A percentile compares a stretch with the other conserved stretches of the same genome.
These are phyloP conservation scores for Athene noctua DNA, from an alignment of 2,113 vertebrate genomes.

Conservation along the genomic window DNA sequence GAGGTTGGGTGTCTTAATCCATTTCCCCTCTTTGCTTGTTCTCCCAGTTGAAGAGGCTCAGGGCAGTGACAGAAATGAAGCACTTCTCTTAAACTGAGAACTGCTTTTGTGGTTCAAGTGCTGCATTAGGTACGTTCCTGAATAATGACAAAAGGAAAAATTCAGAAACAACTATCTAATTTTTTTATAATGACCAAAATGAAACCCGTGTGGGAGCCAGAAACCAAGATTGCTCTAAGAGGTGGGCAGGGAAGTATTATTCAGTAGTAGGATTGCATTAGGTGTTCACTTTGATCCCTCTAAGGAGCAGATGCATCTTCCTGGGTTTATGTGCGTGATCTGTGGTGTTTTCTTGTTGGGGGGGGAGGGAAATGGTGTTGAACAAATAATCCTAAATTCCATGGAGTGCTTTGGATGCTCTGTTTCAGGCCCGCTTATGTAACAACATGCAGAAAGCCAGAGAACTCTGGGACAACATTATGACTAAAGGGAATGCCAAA, in stretches of 20 bases:
- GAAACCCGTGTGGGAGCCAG: background rate
- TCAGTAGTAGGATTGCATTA: background rate
- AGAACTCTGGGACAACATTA: constrained; percentile 96
- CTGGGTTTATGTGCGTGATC: background rate
- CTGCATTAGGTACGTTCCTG: background rate
- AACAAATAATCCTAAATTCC: background rate
- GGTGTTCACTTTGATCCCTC: background rate
- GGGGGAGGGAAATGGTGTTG: too few relatives aligned
- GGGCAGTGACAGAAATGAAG: background rate
- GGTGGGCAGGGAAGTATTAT: background rate
- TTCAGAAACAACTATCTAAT: background rate
- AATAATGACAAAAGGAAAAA: background rate
- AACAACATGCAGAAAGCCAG: constrained; percentile 98
- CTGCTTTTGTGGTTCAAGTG: background rate
- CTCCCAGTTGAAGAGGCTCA: too few relatives aligned
- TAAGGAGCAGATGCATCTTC: background rate
- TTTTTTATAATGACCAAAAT: background rate
- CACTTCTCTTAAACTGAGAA: background rate
- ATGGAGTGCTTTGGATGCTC: background rate
- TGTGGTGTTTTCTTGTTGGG: background rate
- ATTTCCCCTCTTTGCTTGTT: background rate
- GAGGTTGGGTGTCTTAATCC: background rate
- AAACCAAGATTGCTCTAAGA: background rate
- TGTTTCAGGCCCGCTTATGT: constrained; percentile 86
- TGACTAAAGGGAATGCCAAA: constrained; percentile 98